Evolutionary conservation across 2,113 vertebrate genomes (phyloP).

Genomic region (Stigmatopora argus): DNA sequence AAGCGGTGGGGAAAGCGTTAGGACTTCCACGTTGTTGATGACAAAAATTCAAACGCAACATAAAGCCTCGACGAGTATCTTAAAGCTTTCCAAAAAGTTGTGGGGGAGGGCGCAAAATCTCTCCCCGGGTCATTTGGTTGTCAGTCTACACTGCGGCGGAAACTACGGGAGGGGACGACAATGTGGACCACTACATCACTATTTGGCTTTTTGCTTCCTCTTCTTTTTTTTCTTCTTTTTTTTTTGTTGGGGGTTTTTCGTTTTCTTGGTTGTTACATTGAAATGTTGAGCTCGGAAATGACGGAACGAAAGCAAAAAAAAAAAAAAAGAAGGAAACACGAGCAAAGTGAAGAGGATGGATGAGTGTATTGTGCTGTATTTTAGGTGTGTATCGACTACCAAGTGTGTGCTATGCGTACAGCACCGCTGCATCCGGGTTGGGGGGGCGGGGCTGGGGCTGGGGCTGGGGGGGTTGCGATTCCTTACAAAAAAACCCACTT

Average conservation of each 20-base stretch:
- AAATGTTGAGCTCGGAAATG: constrained; percentile 30
- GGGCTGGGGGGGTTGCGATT: constrained; percentile 25
- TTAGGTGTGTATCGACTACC: constrained; percentile 57
- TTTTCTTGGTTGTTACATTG: constrained; percentile 25
- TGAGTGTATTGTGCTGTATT: constrained; percentile 64
- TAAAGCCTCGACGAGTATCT: constrained; percentile 68
- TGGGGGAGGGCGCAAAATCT: constrained; percentile 13
- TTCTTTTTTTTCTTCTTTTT: constrained; percentile 12
- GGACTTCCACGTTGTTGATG: constrained; percentile 64
- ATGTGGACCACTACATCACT: constrained; percentile 52
- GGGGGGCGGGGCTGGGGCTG: too few species aligned
- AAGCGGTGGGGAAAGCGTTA: constrained; percentile 61
- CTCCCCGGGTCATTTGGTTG: constrained; percentile 67
- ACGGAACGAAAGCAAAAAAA: constrained; percentile 9
- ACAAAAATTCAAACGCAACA: constrained; percentile 41
- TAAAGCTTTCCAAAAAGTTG: constrained; percentile 66
- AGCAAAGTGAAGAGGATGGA: constrained; percentile 40
- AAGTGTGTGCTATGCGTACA: constrained; percentile 66
- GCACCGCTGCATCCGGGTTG: constrained; percentile 59
- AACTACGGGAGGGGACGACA: constrained; percentile 50
- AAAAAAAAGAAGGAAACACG: constrained; percentile 9
- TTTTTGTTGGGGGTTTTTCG: too few species aligned
- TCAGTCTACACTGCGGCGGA: constrained; percentile 64
- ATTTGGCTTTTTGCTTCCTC: constrained; percentile 65
- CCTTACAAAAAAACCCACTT: constrained; percentile 70